phyloP scores from a whole-genome alignment of 2,888 invertebrate genomes.

The Saturnia japonica region DNA sequence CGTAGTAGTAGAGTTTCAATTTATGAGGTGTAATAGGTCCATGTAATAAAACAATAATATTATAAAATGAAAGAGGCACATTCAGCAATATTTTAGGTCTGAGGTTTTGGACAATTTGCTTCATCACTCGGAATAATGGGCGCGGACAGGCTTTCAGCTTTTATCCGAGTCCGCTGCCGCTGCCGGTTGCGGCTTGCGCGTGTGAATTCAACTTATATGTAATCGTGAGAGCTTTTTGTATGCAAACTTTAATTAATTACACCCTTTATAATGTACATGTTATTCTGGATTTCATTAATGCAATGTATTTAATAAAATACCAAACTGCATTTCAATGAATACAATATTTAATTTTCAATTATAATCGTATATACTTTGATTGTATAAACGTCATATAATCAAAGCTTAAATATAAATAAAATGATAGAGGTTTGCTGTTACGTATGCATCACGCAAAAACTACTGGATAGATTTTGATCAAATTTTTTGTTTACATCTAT shows the following conservation, averaged over 20 bases:
- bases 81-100: constrained; percentile 28
- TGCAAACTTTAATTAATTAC: constrained; percentile 16
- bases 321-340: not conserved
- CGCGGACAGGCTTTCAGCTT: constrained; percentile 50
- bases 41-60: not conserved
- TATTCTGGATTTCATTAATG: not conserved
- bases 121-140: constrained; percentile 59
- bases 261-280: not conserved
- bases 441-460: too few species aligned
- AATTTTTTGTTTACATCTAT: too few species aligned
- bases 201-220: constrained; percentile 40
- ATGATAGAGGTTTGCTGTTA: too few species aligned
- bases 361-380: not conserved
- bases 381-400: too few species aligned
- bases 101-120: constrained; percentile 50
- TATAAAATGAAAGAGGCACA: constrained; percentile 21
- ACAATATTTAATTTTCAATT: not conserved
- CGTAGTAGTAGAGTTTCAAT: not conserved
- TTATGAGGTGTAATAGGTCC: not conserved
- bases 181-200: constrained; percentile 24
- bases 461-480: too few species aligned
- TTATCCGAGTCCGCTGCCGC: constrained; percentile 24
- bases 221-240: constrained; percentile 15
- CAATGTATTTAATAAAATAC: not conserved
- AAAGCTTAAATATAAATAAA: too few species aligned